These are phyloP conservation scores for Pedionomus torquatus DNA, from an alignment of 2,113 vertebrate species.

Conservation along the genomic window DNA sequence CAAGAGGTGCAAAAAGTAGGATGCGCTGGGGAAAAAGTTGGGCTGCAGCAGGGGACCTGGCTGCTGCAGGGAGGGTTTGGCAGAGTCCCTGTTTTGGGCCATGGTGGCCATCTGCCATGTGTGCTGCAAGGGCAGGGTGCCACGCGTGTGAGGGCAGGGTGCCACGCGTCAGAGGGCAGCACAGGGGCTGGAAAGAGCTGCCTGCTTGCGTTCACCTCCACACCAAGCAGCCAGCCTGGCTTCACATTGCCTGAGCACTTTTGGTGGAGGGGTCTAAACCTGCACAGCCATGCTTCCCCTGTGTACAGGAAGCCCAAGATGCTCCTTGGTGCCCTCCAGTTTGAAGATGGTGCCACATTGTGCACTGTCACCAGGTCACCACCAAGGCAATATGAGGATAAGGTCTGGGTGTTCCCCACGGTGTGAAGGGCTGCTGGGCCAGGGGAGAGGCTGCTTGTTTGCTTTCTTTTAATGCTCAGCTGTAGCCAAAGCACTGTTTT, in stretches of 20 bases:
- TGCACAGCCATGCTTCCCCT: accelerated
- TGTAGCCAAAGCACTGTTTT: conserved; percentile 46
- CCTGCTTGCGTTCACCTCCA: accelerated
- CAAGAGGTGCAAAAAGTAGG: background rate
- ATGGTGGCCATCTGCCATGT: background rate
- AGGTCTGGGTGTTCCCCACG: background rate
- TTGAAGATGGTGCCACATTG: background rate
- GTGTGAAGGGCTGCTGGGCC: background rate
- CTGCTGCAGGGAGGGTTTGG: background rate
- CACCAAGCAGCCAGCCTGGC: background rate
- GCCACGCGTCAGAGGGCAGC: background rate
- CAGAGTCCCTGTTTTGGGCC: background rate
- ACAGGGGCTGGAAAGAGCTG: background rate
- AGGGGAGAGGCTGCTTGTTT: conserved; percentile 1
- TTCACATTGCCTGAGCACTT: background rate
- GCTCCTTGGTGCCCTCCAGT: accelerated
- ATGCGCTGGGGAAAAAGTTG: accelerated
- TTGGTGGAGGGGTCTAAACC: background rate
- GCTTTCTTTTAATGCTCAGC: conserved; percentile 6
- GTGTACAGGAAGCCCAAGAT: background rate
- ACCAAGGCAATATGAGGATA: background rate
- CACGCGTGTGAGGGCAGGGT: background rate
- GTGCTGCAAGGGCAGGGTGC: background rate
- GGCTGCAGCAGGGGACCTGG: background rate
- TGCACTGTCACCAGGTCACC: background rate